Base-by-base conservation (phyloP, 92 coral and sea anemone genomes). In the Scolanthus callimorphus region DNA sequence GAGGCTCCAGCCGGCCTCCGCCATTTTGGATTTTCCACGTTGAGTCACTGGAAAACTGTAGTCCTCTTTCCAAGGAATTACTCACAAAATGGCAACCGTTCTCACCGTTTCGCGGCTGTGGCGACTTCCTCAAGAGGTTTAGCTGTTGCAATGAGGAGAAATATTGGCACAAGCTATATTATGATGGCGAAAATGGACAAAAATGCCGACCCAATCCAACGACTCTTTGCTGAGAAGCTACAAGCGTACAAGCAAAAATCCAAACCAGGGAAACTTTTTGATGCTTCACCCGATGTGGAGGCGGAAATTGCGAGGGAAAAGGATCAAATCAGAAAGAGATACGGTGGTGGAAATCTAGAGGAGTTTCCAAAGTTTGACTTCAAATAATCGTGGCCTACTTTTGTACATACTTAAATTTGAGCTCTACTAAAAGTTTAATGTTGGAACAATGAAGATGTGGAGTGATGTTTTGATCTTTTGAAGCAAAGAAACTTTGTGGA, bases 341-440 rank as follows among this genome's bases (percentile, higher is more conserved):
- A 48, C 63, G 99, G 96, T 26, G 96, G 90, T 43, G 89, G 85
- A 55, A 60, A 80, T 22, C 73, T 94, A 27, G 99, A 94, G 62
- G 96, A 94, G 57, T 94, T 94, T 49, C 99, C 99, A 21, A 94
- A 75, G 80, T 94, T 94, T 65, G 67, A 77, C 71, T 94, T 94
- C n/a, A n/a, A n/a, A n/a, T n/a, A n/a, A n/a, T n/a, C n/a, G n/a
- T n/a, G n/a, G n/a, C n/a, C n/a, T n/a, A n/a, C n/a, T n/a, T n/a
- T n/a, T n/a, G n/a, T n/a, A n/a, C n/a, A n/a, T n/a, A n/a, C n/a
- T n/a, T n/a, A n/a, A n/a, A n/a, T n/a, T n/a, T n/a, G n/a, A n/a
- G n/a, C n/a, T n/a, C n/a, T n/a, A n/a, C n/a, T n/a, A n/a, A n/a
- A n/a, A n/a, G n/a, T n/a, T n/a, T n/a, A n/a, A n/a, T n/a, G n/a